Base-by-base conservation (phyloP, 2,888 invertebrate genomes). In the Macrostomum cliftonense region DNA sequence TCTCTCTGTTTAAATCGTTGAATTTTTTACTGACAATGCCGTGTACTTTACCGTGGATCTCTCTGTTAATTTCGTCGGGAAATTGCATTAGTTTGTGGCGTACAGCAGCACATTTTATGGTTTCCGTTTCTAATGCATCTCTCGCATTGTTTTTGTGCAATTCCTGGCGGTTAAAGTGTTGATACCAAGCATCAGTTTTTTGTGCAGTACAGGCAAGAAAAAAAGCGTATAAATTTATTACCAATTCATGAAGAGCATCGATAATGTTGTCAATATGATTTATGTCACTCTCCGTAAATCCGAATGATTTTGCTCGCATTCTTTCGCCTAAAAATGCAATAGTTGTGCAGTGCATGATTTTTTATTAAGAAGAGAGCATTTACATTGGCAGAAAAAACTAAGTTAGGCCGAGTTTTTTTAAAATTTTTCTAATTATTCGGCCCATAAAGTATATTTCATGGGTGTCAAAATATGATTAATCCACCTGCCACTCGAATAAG, bases 121-220 rank as follows among this genome's bases (percentile, higher is more conserved):
- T 67, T 50, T 68, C 64, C 38, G 62, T 63, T 54, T 68, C 68
- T 37, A 66, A 54, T 50, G 58, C 56, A 21, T 66, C 63, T 57
- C 63, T 63, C 17, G 61, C 55, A 16, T 54, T 53, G 16, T 52
- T 52, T 45, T 63, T 53, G 47, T 63, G 60, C 38, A 51, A 47
- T 53, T 64, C 63, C 65, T 65, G 28, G 4, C 28, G 9, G 9
- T 28, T 28, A 28, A 9, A 28, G 4, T 28, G 28, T 7, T 40
- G 2, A 40, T 7, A 28, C 28, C 28, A n/a, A n/a, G 28, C 28
- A 4, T 28, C 4, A 28, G 4, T 28, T 28, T 7, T 28, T 4
- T 4, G 28, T 7, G 5, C 28, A 28, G 28, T 4, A 28, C 5
- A 9, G 4, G 4, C 5, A 7, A 28, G 9, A 7, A 28, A 7